A percentile compares a stretch with the other conserved stretches of the same genome.
phyloP scores from a whole-genome alignment of 1,140 invertebrate genomes.

The Drosophila grimshawi region DNA sequence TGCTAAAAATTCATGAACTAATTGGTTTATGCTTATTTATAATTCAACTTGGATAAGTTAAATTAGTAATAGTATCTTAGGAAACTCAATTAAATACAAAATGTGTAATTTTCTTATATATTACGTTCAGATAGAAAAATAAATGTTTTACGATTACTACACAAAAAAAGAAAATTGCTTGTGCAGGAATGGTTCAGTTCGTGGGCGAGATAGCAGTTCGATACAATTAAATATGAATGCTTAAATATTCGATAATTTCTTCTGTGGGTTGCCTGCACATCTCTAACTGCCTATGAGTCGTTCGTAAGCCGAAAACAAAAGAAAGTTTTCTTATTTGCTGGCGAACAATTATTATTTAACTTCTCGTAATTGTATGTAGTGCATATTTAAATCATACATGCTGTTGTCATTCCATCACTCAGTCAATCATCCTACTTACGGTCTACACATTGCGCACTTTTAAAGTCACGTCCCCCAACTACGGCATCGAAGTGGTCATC shows the following conservation, averaged over 20 bases:
- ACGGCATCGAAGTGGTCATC: conserved; percentile 66
- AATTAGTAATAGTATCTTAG: too few relatives aligned
- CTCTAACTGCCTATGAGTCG: conserved; percentile 42
- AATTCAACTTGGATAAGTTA: too few relatives aligned
- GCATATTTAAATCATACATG: conserved; percentile 3
- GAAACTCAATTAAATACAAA: too few relatives aligned
- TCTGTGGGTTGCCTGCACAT: conserved; percentile 4
- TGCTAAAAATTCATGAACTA: too few relatives aligned
- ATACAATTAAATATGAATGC: too few relatives aligned
- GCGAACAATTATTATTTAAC: conserved; percentile 11
- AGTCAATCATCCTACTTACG: conserved; percentile 27
- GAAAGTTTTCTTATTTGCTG: conserved; percentile 34
- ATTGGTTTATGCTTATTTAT: too few relatives aligned
- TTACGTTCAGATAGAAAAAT: too few relatives aligned
- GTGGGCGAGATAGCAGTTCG: too few relatives aligned
- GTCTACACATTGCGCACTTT: conserved; percentile 40
- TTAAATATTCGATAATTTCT: conserved; percentile 4
- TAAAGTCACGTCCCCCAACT: conserved; percentile 48
- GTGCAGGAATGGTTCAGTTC: too few relatives aligned
- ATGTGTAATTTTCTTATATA: too few relatives aligned
- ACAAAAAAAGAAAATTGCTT: too few relatives aligned
- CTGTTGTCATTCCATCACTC: conserved; percentile 18
- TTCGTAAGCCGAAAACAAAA: conserved; percentile 39
- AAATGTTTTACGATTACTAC: too few relatives aligned
- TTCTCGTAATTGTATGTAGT: conserved; percentile 45